Conservation (phyloP, 1,140 invertebrate genomes). For the Drosophila ficusphila region DNA sequence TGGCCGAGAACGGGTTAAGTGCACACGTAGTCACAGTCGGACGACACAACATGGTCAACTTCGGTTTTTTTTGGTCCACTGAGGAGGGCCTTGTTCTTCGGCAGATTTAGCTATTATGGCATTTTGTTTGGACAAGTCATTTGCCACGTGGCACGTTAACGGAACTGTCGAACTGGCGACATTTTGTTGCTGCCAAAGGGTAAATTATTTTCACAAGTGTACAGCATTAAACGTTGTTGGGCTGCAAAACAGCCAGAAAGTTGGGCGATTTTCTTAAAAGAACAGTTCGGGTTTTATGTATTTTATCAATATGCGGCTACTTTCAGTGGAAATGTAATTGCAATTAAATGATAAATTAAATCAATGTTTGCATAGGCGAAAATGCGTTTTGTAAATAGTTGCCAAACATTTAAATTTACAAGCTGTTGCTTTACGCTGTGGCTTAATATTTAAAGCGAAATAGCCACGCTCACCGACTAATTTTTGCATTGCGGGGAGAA, state of each 20-base stretch:
- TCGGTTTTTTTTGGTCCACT: background rate
- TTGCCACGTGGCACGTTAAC: slow-evolving; percentile 14
- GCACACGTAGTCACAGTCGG: slow-evolving; percentile 13
- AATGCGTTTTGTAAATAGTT: background rate
- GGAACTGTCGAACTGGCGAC: slow-evolving; percentile 5
- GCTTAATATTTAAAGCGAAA: too few relatives aligned
- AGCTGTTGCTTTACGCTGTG: background rate
- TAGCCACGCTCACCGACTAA: too few relatives aligned
- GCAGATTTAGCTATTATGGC: background rate
- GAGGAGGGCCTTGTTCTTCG: slow-evolving; percentile 1
- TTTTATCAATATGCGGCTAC: background rate
- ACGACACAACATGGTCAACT: slow-evolving; percentile 11
- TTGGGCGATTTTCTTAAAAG: too few relatives aligned
- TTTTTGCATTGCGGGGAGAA: too few relatives aligned
- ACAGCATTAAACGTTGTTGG: background rate
- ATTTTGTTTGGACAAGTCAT: slow-evolving; percentile 1
- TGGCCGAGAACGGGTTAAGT: slow-evolving; percentile 7
- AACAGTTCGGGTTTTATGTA: too few relatives aligned
- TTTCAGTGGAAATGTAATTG: background rate
- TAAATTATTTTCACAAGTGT: background rate
- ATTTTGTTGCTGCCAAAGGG: background rate
- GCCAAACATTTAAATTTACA: background rate
- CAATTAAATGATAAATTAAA: background rate
- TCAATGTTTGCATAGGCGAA: background rate
- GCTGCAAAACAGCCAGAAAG: too few relatives aligned